Base-by-base conservation (phyloP, 2,888 invertebrate genomes). In the Eupithecia exiguata region DNA sequence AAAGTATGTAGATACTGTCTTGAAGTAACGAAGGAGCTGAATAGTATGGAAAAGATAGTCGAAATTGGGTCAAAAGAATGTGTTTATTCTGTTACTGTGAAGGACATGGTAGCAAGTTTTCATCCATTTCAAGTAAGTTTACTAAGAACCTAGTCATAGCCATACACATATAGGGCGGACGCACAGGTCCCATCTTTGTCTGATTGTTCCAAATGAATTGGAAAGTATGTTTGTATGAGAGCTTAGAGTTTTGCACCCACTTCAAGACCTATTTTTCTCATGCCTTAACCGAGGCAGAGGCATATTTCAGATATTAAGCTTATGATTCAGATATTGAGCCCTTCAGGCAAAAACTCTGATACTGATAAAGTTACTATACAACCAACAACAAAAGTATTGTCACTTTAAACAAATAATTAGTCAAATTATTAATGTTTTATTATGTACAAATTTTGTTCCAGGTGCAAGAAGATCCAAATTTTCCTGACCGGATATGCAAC, bases 1-100 rank as follows among this genome's bases (percentile, higher is more conserved):
- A 88, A 86, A 81, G 92, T 93, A 10, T 94, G 94, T 77, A 87
- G 91, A 67, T 94, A 89, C 79, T 94, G 94, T 70, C 80, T 94
- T 5, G 84, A 87, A 74, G 79, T 89, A 30, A 83, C 87, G 0
- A 77, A 82, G 25, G 78, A 83, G 0, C 78, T 94, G 49, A 88
- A 89, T 12, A 91, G 91, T 78, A 76, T 92, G 63, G 93, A 92
- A 53, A 90, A 89, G 80, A 82, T 90, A 40, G 79, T 93, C 49
- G 87, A 92, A 65, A 82, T 94, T 49, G 90, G 86, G 14, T 87
- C 88, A 38, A 84, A 85, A 68, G 87, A 86, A 49, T 82, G 83
- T 1, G 46, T 91, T 2, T 92, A 91, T 74, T 90, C 90, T 80
- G 89, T 94, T 21, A 84, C 91, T 40, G 85, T 94, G 68, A 85